A percentile compares a stretch with the other conserved stretches of the same genome.
Evolutionary conservation across 2,888 invertebrate genomes (phyloP).

Genomic region (Spicauda simplicius): DNA sequence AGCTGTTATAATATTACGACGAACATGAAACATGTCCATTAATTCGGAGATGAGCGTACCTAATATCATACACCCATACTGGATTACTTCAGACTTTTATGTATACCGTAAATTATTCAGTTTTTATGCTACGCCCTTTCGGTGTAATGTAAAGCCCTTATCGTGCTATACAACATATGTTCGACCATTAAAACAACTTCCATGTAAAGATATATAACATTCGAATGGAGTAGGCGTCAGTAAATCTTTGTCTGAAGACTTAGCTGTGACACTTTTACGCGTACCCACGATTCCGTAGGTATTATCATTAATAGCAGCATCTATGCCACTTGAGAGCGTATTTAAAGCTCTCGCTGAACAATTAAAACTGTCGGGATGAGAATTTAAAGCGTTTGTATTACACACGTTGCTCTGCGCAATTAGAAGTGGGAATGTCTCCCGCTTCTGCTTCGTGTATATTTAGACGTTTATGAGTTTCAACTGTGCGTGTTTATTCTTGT

Average conservation of each 20-base stretch:
- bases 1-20: constrained; percentile 9
- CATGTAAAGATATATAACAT: constrained; percentile 40
- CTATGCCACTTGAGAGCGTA: constrained; percentile 64
- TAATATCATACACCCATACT: constrained; percentile 20
- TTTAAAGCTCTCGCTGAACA: constrained; percentile 63
- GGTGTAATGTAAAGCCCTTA: constrained; percentile 33
- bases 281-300: constrained; percentile 47
- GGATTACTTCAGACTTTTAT: constrained; percentile 33
- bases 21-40: constrained; percentile 22
- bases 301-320: constrained; percentile 70
- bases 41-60: constrained; percentile 29
- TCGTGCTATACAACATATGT: constrained; percentile 45
- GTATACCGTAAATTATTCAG: constrained; percentile 32
- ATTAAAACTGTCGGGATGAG: constrained; percentile 63
- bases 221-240: constrained; percentile 42
- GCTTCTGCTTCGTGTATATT: constrained; percentile 50
- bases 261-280: constrained; percentile 53
- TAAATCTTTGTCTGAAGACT: constrained; percentile 54
- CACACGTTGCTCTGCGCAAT: constrained; percentile 52
- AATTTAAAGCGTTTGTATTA: constrained; percentile 56
- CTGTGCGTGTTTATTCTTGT: constrained; percentile 43
- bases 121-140: constrained; percentile 37
- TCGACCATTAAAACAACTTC: constrained; percentile 46
- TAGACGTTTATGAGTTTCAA: constrained; percentile 53
- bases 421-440: constrained; percentile 50